Percentiles rank a stretch among this genome's conserved stretches.
phyloP scores from a whole-genome alignment of 2,797 vertebrate species.

The Vireo griseus region DNA sequence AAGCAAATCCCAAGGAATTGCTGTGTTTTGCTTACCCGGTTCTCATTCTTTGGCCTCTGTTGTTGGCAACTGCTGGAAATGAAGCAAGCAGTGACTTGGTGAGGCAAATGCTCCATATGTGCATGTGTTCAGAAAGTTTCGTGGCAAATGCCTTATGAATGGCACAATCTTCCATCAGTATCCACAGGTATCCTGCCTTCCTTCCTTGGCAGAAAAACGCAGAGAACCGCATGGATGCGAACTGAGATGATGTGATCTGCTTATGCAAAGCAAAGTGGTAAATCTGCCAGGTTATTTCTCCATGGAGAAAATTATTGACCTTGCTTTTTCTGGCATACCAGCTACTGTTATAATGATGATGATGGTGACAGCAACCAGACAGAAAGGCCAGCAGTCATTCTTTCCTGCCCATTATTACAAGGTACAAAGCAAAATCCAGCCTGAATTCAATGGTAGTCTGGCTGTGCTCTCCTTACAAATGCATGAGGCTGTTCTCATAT shows the following conservation, averaged over 20 bases:
- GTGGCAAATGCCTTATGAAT: background rate
- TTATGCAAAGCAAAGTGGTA: conserved; percentile 11
- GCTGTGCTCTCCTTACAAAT: background rate
- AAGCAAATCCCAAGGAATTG: background rate
- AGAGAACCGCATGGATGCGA: background rate
- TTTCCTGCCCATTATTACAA: conserved; percentile 57
- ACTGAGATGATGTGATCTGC: background rate
- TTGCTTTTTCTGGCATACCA: conserved; percentile 54
- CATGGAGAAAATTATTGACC: conserved; percentile 43
- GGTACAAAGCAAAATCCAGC: conserved; percentile 18
- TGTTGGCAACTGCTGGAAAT: background rate
- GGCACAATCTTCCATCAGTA: background rate
- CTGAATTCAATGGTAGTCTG: background rate
- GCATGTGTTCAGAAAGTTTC: background rate
- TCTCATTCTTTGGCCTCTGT: background rate
- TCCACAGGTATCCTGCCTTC: background rate
- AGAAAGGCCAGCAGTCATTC: conserved; percentile 46
- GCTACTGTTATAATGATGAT: conserved; percentile 13
- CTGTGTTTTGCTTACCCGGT: background rate
- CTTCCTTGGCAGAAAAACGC: background rate
- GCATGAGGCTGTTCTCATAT: background rate
- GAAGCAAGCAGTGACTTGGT: background rate
- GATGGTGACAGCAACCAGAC: conserved; percentile 45
- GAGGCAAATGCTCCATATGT: background rate
- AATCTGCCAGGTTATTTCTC: conserved; percentile 37